A percentile compares a stretch with the other conserved stretches of the same genome.
These are phyloP conservation scores for Acrobasis repandana DNA, from an alignment of 2,888 invertebrate genomes.

Conservation along the genomic window DNA sequence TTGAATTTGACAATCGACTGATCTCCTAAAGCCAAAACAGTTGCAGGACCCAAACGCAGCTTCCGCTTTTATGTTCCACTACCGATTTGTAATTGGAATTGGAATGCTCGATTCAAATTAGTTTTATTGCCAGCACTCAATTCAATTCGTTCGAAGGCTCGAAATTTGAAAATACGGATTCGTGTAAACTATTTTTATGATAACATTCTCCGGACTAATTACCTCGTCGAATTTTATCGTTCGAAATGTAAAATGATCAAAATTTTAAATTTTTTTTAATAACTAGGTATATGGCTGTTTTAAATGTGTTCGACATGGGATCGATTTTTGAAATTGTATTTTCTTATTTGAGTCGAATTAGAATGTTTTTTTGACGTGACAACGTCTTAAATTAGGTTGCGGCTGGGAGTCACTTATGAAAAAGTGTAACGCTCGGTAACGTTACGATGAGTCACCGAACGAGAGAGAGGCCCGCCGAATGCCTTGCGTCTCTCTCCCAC, in stretches of 20 bases:
- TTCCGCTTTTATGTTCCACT: slow-evolving; percentile 26
- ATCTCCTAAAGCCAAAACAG: slow-evolving; percentile 27
- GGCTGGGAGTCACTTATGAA: too few relatives aligned
- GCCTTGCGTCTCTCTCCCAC: too few relatives aligned
- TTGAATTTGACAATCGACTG: too few relatives aligned
- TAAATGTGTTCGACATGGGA: neutral
- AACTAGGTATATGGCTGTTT: neutral
- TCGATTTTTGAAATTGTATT: neutral
- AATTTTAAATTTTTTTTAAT: neutral
- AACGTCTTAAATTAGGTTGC: too few relatives aligned
- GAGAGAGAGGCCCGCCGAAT: too few relatives aligned
- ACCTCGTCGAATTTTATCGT: slow-evolving; percentile 3
- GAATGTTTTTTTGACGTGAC: too few relatives aligned
- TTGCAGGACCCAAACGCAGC: slow-evolving; percentile 39
- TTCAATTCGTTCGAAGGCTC: slow-evolving; percentile 20
- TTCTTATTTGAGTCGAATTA: too few relatives aligned
- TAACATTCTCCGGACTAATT: slow-evolving; percentile 19
- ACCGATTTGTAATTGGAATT: slow-evolving; percentile 24
- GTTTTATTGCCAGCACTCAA: slow-evolving; percentile 24
- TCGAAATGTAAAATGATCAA: neutral
- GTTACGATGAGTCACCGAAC: too few relatives aligned
- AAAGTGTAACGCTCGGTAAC: too few relatives aligned
- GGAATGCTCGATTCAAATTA: slow-evolving; percentile 21
- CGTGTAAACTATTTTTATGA: slow-evolving; percentile 23
- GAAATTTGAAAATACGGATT: slow-evolving; percentile 22